Base-by-base conservation (phyloP, 2,888 invertebrate genomes). In the Penaeus monodon region DNA sequence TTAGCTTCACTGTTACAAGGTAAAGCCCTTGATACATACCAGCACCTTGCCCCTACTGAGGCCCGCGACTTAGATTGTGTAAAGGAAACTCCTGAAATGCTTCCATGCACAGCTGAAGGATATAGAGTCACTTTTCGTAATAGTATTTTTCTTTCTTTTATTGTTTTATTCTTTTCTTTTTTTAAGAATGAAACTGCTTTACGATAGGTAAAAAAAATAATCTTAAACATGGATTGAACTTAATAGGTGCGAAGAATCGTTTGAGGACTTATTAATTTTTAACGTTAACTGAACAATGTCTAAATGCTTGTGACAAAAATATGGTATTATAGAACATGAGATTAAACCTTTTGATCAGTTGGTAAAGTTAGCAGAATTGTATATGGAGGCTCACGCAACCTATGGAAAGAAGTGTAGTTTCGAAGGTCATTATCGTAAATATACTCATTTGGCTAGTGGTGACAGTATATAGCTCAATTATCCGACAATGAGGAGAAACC, bases 341-440 rank as follows among this genome's bases (percentile, higher is more conserved):
- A 6, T 77, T 24, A 84, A 66, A 24, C 27, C 64, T 17, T 84
- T 77, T 66, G 83, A 57, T 20, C 84, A 17, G 33, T 29, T 84
- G 64, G 33, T 84, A 57, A 76, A 27, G 27, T 63, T 65, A 24
- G 76, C 74, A 44, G 49, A 70, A n/a, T 27, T 73, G 73, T 68
- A 82, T 73, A 82, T 49, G n/a, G 82, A 82, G 22, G 73, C 70
- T 57, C 68, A 82, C 33, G 63, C 57, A 49, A 82, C 44, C 6
- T 27, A 57, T 10, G 24, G 57, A 20, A 82, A 8, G 22, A n/a
- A 57, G 44, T 20, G 44, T 66, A 6, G 20, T 29, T 38, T 29
- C 12, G 44, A 68, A 44, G 33, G 24, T 12, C n/a, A 66, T 12
- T 4, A 17, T 68, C 38, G n/a, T 33, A 38, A 44, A 44, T 24